Evolutionary conservation across 2,113 vertebrate genomes (phyloP).

Genomic region (Apaloderma vittatum): DNA sequence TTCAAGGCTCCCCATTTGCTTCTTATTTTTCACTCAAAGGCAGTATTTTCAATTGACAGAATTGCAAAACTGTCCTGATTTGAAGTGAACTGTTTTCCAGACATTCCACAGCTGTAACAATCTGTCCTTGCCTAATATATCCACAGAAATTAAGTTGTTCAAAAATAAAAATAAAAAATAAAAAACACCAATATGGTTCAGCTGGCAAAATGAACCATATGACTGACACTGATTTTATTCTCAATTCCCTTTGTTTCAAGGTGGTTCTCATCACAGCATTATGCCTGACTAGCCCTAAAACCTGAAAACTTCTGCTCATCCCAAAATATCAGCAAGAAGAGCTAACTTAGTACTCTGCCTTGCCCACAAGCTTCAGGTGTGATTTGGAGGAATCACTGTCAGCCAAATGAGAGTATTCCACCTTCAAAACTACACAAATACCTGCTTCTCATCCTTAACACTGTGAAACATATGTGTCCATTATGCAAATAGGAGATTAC

Average conservation of each 20-base stretch:
- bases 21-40: not conserved
- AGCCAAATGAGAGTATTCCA: not conserved
- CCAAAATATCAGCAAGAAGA: not conserved
- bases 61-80: constrained; percentile 8
- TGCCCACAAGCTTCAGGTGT: not conserved
- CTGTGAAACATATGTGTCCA: not conserved
- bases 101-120: not conserved
- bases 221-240: not conserved
- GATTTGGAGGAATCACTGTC: not conserved
- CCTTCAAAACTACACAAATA: not conserved
- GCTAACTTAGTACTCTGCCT: not conserved
- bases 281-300: not conserved
- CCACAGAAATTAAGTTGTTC: not conserved
- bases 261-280: not conserved
- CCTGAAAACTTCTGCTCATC: not conserved
- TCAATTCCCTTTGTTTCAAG: not conserved
- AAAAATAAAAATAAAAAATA: not conserved
- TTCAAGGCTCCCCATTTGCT: not conserved
- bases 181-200: not conserved
- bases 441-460: not conserved
- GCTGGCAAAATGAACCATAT: not conserved
- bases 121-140: not conserved
- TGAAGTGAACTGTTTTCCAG: constrained; percentile 8
- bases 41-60: not conserved
- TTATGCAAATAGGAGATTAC: not conserved